phyloP scores from a whole-genome alignment of 2,113 vertebrate species.

The Polyodon spathula region DNA sequence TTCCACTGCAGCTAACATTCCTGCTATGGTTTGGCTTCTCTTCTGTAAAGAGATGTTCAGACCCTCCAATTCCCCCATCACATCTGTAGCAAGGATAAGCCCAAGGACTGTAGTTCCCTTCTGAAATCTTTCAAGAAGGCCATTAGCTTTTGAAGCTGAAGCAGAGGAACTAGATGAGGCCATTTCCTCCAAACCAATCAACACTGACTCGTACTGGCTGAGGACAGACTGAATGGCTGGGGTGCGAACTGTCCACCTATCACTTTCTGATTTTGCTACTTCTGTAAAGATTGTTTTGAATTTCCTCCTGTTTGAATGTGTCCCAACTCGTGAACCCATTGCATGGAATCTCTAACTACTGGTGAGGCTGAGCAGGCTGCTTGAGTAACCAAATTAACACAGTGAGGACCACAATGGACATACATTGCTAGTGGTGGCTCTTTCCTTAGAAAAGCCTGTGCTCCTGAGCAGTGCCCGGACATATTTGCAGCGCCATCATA shows the following conservation, averaged over 20 bases:
- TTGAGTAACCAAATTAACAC: background rate
- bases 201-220: constrained; percentile 13
- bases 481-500: constrained; percentile 13
- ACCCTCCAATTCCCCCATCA: constrained; percentile 16
- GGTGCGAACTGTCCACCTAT: constrained; percentile 9
- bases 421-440: background rate
- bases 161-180: constrained; percentile 8
- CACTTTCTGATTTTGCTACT: background rate
- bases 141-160: too few species aligned
- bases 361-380: too few species aligned
- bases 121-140: constrained; percentile 10
- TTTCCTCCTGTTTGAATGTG: background rate
- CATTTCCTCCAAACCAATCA: constrained; percentile 14
- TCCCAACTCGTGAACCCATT: too few species aligned
- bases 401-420: background rate
- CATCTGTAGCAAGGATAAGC: constrained; percentile 11
- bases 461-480: background rate
- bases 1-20: too few species aligned
- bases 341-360: too few species aligned
- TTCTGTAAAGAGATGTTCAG: constrained; percentile 13
- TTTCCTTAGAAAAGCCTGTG: background rate
- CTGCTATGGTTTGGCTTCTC: constrained; percentile 8
- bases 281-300: constrained; percentile 4
- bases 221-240: constrained; percentile 14
- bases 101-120: constrained; percentile 16